phyloP scores from a whole-genome alignment of 2,888 invertebrate genomes.

The Macaria notata region DNA sequence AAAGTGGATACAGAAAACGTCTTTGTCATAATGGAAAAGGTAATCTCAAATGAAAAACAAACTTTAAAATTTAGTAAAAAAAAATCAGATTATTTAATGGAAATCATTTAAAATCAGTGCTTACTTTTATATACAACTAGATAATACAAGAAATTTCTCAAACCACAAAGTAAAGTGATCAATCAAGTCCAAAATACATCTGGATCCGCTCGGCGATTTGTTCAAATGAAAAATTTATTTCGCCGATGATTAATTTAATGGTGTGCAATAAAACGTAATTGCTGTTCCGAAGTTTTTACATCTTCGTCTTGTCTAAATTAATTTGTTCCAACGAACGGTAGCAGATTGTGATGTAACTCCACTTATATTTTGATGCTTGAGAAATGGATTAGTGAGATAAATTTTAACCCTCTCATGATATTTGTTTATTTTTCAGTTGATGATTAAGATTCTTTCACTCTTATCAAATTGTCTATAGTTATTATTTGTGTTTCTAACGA shows the following conservation, averaged over 20 bases:
- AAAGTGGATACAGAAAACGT: too few species aligned
- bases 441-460: too few species aligned
- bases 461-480: too few species aligned
- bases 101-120: too few species aligned
- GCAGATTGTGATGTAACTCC: slow-evolving; percentile 40
- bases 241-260: slow-evolving; percentile 81
- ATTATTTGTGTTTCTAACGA: too few species aligned
- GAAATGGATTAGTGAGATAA: slow-evolving; percentile 30
- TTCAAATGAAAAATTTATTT: slow-evolving; percentile 82
- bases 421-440: too few species aligned
- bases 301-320: slow-evolving; percentile 79
- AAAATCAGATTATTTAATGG: too few species aligned
- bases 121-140: slow-evolving; percentile 10
- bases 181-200: slow-evolving; percentile 73
- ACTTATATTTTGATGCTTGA: slow-evolving; percentile 30
- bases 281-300: slow-evolving; percentile 80
- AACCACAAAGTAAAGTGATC: slow-evolving; percentile 56
- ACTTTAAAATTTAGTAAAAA: too few species aligned
- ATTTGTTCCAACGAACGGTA: slow-evolving; percentile 62
- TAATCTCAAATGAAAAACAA: too few species aligned
- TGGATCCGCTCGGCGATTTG: slow-evolving; percentile 73
- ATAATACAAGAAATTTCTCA: slow-evolving; percentile 47
- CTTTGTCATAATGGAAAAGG: too few species aligned
- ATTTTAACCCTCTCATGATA: too few species aligned
- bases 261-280: slow-evolving; percentile 77